Base-by-base conservation (phyloP, 2,797 vertebrate genomes). In the Peromyscus eremicus region DNA sequence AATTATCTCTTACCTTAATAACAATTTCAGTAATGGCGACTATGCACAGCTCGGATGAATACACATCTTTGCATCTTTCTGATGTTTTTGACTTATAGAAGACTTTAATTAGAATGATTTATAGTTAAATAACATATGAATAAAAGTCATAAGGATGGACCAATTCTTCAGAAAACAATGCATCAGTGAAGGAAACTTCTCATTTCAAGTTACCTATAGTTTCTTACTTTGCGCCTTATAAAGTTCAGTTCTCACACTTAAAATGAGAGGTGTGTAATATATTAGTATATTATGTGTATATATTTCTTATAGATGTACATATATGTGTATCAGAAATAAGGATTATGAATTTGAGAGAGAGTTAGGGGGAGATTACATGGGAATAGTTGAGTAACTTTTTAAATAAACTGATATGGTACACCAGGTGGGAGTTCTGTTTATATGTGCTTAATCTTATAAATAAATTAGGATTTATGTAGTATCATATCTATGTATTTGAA, bases 1-100 rank as follows among this genome's bases (percentile, higher is more conserved):
- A 95, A 96, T 97, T 97, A 96, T 96, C 89, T 96, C 57, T 94
- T 94, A 88, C 62, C 62, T 94, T 97, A 94, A 96, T 93, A 96
- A 95, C 76, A 88, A 62, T 96, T 93, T 96, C 86, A 92, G 1
- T 96, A 85, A 93, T 83, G 76, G 62, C 76, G 60, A 88, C 84
- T 80, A 11, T 23, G 17, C 57, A 46, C 62, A 92, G 52, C 62
- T 96, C 62, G 81, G 82, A 84, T 95, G 89, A 95, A 94, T 91
- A 71, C n/a, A 73, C 37, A 66, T 88, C 76, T 94, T 92, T 97
- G 75, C 55, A 90, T 96, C 62, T 86, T 95, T 95, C 76, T 94
- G 82, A 95, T 95, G 14, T 90, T 97, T 97, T 95, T 97, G 83
- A 95, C 66, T 97, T 95, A 86, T 0, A 84, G 88, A 92, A 94